Base-by-base conservation (phyloP, 1,140 invertebrate species). In the Elysia chlorotica region DNA sequence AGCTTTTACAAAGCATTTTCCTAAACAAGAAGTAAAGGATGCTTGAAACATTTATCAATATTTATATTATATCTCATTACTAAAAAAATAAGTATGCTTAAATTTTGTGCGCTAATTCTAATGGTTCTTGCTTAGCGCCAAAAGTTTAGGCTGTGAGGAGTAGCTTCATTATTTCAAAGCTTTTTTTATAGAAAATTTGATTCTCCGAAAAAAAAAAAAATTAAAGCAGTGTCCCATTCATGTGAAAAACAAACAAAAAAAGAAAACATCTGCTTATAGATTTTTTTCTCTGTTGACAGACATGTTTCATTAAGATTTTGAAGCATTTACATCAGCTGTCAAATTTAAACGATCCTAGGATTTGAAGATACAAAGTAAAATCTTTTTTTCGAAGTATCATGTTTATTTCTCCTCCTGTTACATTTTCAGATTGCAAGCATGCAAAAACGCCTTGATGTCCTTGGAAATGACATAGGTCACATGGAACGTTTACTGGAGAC, bases 401-500 rank as follows among this genome's bases (percentile, higher is more conserved):
- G 10, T 28, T 10, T 10, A 6, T 3, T 66, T 3, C 37, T n/a
- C 14, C 37, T 35, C 35, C 37, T 33, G 1, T 70, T 73, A 2
- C 71, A n/a, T 41, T 77, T 79, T 33, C 90, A 95, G 90, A 93
- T 95, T 73, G 89, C 90, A 0, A 90, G 89, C 36, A 95, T 96
- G 93, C 92, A 95, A 75, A 90, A 91, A 74, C 91, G 92, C 73
- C 84, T 96, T 30, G 92, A 94, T 73, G 89, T 90, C 31, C 95
- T 94, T 94, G 94, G 93, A 82, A 91, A 92, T 79, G 93, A 95
- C 82, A 93, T 96, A 6, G 91, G 91, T 76, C 91, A 90, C 36
- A 95, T 96, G 93, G 93, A 95, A 84, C 88, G 89, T 75, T 84
- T 95, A 63, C 88, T 96, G 63, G 94, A 96, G 89, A 91, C 91